Percentiles rank a stretch among this genome's conserved stretches.
These are phyloP conservation scores for Thunnus thynnus DNA, from an alignment of 2,113 vertebrate genomes.

Conservation along the genomic window DNA sequence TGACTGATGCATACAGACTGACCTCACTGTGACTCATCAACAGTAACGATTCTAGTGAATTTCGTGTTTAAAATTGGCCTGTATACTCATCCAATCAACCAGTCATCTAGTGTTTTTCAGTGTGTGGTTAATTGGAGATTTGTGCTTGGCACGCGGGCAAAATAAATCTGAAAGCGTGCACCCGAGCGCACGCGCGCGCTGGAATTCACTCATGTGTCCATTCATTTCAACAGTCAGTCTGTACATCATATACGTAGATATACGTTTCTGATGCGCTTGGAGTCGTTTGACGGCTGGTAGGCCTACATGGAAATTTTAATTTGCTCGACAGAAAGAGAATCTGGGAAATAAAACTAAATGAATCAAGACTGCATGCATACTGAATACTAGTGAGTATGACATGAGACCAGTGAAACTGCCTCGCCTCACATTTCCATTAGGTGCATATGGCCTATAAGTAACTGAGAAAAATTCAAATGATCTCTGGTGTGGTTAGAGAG, in stretches of 20 bases:
- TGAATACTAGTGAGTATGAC: background rate
- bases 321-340: background rate
- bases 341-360: background rate
- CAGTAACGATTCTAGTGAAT: background rate
- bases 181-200: too few species aligned
- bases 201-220: background rate
- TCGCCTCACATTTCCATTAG: background rate
- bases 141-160: background rate
- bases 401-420: background rate
- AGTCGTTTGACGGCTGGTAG: background rate
- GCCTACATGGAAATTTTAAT: background rate
- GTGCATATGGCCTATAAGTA: background rate
- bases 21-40: background rate
- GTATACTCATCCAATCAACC: background rate
- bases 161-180: background rate
- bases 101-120: background rate
- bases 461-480: too few species aligned
- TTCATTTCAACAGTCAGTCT: background rate
- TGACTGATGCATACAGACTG: background rate
- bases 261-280: background rate
- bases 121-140: background rate
- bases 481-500: background rate
- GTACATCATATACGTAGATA: too few species aligned
- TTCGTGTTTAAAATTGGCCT: background rate
- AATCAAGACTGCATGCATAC: background rate